Conservation (phyloP, 2,797 vertebrate species). For the Uromys caudimaculatus region DNA sequence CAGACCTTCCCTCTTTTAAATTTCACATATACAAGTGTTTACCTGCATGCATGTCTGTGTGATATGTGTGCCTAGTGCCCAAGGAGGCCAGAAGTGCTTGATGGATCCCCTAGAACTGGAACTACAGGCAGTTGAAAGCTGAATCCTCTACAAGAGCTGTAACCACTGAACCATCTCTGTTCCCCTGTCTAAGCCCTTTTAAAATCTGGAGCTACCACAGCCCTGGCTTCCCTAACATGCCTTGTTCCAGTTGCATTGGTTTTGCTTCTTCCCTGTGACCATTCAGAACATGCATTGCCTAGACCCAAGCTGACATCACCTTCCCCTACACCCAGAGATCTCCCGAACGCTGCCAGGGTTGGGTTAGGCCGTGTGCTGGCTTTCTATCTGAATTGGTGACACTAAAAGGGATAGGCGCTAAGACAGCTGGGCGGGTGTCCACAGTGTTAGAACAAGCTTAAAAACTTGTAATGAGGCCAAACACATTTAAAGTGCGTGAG, state of each 20-base stretch:
- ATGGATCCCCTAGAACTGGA: neutral
- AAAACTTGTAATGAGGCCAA: neutral
- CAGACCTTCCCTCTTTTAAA: neutral
- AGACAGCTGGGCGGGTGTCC: neutral
- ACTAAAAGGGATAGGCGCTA: too few species aligned
- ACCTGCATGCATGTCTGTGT: neutral
- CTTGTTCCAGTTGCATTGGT: neutral
- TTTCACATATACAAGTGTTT: neutral
- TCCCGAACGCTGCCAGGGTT: neutral
- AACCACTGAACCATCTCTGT: neutral
- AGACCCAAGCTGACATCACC: neutral
- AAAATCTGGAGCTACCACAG: neutral
- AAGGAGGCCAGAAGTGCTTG: neutral
- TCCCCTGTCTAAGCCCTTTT: neutral
- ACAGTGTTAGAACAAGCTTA: neutral
- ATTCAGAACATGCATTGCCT: neutral
- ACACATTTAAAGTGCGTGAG: neutral
- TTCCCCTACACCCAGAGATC: neutral
- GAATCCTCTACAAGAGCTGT: neutral
- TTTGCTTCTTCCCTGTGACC: too few species aligned
- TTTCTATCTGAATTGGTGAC: neutral
- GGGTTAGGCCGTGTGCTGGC: neutral
- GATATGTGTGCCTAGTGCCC: neutral
- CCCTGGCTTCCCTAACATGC: neutral
- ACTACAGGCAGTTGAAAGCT: neutral